Conservation (phyloP, 2,113 vertebrate genomes). For the Cebidichthys violaceus region DNA sequence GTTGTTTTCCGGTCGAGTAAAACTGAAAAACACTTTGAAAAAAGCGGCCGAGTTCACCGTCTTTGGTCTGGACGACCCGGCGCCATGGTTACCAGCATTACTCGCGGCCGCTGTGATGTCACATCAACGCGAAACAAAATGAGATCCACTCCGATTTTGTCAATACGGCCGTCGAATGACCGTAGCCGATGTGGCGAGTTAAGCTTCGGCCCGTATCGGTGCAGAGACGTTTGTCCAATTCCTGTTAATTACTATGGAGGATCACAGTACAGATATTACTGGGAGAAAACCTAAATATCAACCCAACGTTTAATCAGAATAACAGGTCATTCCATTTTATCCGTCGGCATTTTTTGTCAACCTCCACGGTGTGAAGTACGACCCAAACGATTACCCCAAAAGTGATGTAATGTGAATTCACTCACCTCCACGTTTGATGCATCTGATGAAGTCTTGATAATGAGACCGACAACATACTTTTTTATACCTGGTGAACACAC, state of each 20-base stretch:
- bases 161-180: neutral
- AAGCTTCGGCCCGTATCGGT: neutral
- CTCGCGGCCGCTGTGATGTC: slow-evolving; percentile 1
- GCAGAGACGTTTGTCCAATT: neutral
- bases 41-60: slow-evolving; percentile 26
- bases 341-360: neutral
- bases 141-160: neutral
- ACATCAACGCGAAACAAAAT: neutral
- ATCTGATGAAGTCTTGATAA: slow-evolving; percentile 99
- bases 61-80: neutral
- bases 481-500: slow-evolving; percentile 91
- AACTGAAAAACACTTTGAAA: slow-evolving; percentile 15
- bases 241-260: neutral
- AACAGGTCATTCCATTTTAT: neutral
- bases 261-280: neutral
- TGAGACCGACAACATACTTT: slow-evolving; percentile 99
- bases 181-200: too few species aligned
- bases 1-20: slow-evolving; percentile 3
- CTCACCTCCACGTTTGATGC: slow-evolving; percentile 96
- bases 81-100: slow-evolving; percentile 32
- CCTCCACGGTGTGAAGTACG: neutral
- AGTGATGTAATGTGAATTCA: slow-evolving; percentile 14
- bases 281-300: neutral
- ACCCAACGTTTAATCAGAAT: neutral
- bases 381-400: neutral